Conservation (phyloP, 2,113 vertebrate genomes). For the Quiscalus mexicanus region DNA sequence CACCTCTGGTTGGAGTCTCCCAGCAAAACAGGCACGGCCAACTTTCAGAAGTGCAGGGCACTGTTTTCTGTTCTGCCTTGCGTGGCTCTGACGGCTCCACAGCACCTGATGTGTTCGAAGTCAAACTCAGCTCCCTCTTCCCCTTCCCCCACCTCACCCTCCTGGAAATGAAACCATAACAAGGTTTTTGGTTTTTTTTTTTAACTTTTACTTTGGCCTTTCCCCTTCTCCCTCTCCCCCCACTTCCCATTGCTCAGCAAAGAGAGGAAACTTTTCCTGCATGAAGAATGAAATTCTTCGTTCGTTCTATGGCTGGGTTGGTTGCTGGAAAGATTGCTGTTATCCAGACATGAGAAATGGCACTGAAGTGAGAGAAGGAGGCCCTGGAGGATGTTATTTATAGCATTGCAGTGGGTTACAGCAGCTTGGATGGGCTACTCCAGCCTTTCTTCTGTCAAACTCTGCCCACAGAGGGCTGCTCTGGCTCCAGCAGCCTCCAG, state of each 20-base stretch:
- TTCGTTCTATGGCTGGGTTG: neutral
- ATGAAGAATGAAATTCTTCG: neutral
- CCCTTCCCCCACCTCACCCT: neutral
- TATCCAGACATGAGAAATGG: neutral
- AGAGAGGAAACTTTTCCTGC: neutral
- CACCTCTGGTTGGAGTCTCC: slow-evolving; percentile 70
- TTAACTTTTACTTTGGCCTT: neutral
- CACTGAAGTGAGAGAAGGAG: neutral
- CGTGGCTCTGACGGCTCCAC: neutral
- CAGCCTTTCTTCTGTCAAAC: neutral
- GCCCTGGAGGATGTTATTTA: slow-evolving; percentile 3
- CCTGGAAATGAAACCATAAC: slow-evolving; percentile 12
- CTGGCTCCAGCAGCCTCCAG: neutral
- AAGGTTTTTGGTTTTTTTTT: neutral
- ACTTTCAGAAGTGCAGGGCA: slow-evolving; percentile 59
- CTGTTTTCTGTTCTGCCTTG: slow-evolving; percentile 2
- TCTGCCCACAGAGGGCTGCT: neutral
- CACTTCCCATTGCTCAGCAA: neutral
- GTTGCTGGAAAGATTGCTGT: neutral
- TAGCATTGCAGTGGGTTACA: slow-evolving; percentile 8
- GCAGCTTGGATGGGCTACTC: neutral
- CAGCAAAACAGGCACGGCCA: slow-evolving; percentile 49
- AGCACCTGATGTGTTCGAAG: slow-evolving; percentile 28
- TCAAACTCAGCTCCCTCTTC: neutral
- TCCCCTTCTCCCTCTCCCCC: neutral